phyloP scores from a whole-genome alignment of 2,797 vertebrate genomes.

The Masticophis lateralis region DNA sequence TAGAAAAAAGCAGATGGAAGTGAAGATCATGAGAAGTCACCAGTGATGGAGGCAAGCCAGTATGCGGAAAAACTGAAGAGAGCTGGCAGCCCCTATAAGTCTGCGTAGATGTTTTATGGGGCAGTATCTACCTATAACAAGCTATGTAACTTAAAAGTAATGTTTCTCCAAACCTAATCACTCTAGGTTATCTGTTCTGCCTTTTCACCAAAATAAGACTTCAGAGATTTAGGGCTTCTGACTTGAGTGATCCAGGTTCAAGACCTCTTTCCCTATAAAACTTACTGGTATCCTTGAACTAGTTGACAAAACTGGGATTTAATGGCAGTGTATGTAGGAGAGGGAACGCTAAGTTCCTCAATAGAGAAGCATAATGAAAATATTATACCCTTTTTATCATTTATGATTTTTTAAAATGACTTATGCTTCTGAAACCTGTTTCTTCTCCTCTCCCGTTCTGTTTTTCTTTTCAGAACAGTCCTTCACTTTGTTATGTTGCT shows the following conservation, averaged over 20 bases:
- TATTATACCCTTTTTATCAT: neutral
- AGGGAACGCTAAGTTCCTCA: neutral
- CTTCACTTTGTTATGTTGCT: neutral
- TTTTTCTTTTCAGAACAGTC: neutral
- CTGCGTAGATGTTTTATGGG: neutral
- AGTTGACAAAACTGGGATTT: neutral
- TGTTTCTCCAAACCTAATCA: neutral
- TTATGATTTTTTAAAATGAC: neutral
- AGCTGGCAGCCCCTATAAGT: neutral
- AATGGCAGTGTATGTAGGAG: neutral
- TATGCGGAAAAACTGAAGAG: neutral
- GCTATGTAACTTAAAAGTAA: neutral
- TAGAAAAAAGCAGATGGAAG: neutral
- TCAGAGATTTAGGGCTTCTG: neutral
- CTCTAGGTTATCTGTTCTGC: neutral
- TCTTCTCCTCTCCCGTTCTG: neutral
- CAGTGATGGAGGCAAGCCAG: neutral
- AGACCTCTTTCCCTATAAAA: neutral
- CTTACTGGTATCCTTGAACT: neutral
- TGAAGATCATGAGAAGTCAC: neutral
- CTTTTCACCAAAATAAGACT: neutral
- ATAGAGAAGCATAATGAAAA: neutral
- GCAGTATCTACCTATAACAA: neutral
- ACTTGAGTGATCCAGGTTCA: neutral
- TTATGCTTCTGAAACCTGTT: neutral